Evolutionary conservation across 2,888 invertebrate species (phyloP), one percentile per base, ranked within the genome.

Genomic region (Cecidostiba fungosa): DNA sequence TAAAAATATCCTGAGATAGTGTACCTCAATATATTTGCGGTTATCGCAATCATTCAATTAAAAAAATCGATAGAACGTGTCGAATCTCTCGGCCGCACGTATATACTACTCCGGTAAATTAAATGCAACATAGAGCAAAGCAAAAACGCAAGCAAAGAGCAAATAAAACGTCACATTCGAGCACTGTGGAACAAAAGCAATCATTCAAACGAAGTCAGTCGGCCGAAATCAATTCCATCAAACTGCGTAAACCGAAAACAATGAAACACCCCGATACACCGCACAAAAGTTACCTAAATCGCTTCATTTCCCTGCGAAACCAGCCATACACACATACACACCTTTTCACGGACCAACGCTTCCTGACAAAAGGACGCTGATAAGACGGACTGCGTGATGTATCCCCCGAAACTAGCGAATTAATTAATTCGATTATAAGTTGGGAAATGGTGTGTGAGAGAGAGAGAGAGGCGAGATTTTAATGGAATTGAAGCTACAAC

Each of bases 371-470:
- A 79, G 19, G 82, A 23, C 29, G 32, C 43, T 39, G n/a, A 26
- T 2, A 43, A 76, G 66, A 26, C 10, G 12, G 36, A 10, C 32
- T 29, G 0, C 23, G 29, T 6, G 66, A 66, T 14, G 29, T 66
- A 29, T 5, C 4, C 26, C 0, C 12, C 50, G 1, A 12, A 19
- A n/a, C 39, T 43, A 23, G 26, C 26, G 69, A 83, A 84, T 83
- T 70, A 82, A 81, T 81, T 77, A 76, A 86, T 81, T 84, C 50
- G 77, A 84, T 81, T 86, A 86, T 14, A 79, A 82, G 54, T 72
- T 69, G 32, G 47, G 12, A 39, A 39, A 26, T 32, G 29, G n/a
- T n/a, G n/a, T n/a, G n/a, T n/a, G n/a, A n/a, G n/a, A n/a, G n/a
- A n/a, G 54, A 54, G 54, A 1, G 23, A n/a, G 43, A 0, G 54